Evolutionary conservation across 1,140 invertebrate genomes (phyloP).

Genomic region (Riptortus pedestris): DNA sequence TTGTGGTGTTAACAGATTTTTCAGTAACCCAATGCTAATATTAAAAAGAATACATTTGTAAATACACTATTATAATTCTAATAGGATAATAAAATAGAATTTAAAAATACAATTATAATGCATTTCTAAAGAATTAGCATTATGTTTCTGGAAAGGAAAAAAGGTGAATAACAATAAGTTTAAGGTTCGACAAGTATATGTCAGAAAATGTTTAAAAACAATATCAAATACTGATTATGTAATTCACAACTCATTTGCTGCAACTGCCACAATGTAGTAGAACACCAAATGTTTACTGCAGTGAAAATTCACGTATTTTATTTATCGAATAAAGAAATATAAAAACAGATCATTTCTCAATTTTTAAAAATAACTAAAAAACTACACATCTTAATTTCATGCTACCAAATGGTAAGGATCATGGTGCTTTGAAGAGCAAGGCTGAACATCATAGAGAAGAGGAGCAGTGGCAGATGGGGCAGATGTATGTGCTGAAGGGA

Average conservation of each 20-base stretch:
- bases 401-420: constrained; percentile 42
- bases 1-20: too few species aligned
- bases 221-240: too few species aligned
- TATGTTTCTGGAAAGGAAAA: too few species aligned
- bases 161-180: too few species aligned
- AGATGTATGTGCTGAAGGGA: constrained; percentile 28
- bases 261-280: background rate
- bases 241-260: constrained; percentile 23
- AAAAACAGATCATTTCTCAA: background rate
- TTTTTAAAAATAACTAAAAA: constrained; percentile 20
- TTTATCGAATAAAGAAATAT: background rate
- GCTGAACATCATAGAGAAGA: constrained; percentile 43
- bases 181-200: too few species aligned
- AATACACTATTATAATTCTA: too few species aligned
- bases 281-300: background rate
- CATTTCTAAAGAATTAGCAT: too few species aligned
- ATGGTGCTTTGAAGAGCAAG: constrained; percentile 47
- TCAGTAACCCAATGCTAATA: too few species aligned
- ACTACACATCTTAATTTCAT: constrained; percentile 26
- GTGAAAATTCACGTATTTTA: background rate
- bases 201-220: too few species aligned
- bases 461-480: constrained; percentile 28
- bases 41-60: too few species aligned
- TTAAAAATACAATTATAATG: too few species aligned
- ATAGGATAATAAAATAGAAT: too few species aligned